Evolutionary conservation across 2,113 vertebrate species (phyloP).

Genomic region (Mus pahari): DNA sequence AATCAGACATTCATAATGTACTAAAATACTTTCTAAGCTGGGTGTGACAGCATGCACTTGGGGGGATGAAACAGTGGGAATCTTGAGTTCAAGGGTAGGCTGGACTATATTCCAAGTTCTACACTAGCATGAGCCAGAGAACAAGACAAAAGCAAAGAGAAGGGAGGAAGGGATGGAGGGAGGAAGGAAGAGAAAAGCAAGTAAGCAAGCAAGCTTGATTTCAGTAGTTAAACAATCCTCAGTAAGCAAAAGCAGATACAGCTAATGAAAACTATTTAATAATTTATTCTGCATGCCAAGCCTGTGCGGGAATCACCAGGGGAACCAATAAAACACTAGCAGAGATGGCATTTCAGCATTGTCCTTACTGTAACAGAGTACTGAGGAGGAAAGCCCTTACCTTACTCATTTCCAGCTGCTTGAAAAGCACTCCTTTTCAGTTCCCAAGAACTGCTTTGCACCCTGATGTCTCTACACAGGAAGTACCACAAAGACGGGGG

Average conservation of each 20-base stretch:
- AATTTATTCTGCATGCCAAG: neutral
- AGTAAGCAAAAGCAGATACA: slow-evolving; percentile 4
- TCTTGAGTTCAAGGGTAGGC: neutral
- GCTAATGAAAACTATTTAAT: slow-evolving; percentile 39
- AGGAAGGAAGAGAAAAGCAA: no score
- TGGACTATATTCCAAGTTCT: neutral
- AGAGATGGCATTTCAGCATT: neutral
- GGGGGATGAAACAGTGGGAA: neutral
- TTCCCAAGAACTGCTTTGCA: slow-evolving; percentile 35
- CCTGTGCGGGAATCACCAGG: neutral
- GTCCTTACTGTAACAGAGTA: neutral
- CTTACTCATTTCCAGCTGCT: slow-evolving; percentile 26
- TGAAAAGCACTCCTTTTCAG: neutral
- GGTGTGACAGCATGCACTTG: neutral
- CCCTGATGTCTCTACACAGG: neutral
- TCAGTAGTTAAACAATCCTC: neutral
- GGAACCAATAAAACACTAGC: neutral
- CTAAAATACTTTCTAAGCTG: neutral
- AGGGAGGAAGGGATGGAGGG: no score
- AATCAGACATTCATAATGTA: slow-evolving; percentile 25
- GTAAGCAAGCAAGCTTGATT: neutral
- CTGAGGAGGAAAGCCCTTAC: neutral
- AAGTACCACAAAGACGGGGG: neutral
- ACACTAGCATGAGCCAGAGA: neutral
- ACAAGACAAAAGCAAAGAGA: neutral